Conservation (phyloP, 64 coral and sea anemone species). For the Platygyra sinensis region DNA sequence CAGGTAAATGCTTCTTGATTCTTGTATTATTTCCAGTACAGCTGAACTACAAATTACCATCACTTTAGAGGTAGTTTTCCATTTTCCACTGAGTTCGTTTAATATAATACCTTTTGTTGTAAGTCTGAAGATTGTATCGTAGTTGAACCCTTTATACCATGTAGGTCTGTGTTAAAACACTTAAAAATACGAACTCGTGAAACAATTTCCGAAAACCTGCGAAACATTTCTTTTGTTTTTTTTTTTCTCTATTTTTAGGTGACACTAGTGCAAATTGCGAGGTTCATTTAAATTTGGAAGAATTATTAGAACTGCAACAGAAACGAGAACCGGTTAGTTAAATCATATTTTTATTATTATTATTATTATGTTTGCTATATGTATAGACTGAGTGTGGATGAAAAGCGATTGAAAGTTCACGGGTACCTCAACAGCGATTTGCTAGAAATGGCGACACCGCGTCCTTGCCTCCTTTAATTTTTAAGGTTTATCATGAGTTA, state of each 20-base stretch:
- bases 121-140: too few relatives aligned
- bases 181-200: too few relatives aligned
- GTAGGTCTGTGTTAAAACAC: too few relatives aligned
- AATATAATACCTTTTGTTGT: too few relatives aligned
- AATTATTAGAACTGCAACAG: conserved; percentile 62
- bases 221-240: background rate
- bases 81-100: too few relatives aligned
- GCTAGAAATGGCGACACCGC: too few relatives aligned
- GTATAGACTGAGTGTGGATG: background rate
- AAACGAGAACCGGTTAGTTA: conserved; percentile 55
- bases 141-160: too few relatives aligned
- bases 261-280: conserved; percentile 46
- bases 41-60: too few relatives aligned
- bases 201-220: too few relatives aligned
- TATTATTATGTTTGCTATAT: background rate
- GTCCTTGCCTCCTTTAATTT: background rate
- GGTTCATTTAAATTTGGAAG: conserved; percentile 61
- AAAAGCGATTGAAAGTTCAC: background rate
- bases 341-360: too few relatives aligned
- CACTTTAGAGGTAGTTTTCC: background rate
- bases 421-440: background rate
- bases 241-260: conserved; percentile 14
- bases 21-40: too few relatives aligned
- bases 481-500: background rate
- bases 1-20: conserved; percentile 7